These are phyloP conservation scores for Drepana falcataria DNA, from an alignment of 2,888 invertebrate species.

Conservation along the genomic window DNA sequence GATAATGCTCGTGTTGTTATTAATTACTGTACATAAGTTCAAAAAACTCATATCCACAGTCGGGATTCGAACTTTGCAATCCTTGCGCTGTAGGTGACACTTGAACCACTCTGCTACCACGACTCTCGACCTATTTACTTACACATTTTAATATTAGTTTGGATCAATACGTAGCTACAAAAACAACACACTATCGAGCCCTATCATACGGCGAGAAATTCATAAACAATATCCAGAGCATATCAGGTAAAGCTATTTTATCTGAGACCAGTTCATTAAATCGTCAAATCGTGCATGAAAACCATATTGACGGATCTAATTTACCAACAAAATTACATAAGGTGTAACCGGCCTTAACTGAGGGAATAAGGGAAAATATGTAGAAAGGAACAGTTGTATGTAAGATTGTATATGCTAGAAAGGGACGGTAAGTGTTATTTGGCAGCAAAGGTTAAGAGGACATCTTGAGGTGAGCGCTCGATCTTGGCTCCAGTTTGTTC, in stretches of 20 bases:
- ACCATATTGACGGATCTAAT: slow-evolving; percentile 24
- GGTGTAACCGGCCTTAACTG: slow-evolving; percentile 15
- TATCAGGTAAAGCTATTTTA: neutral
- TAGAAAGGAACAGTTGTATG: slow-evolving; percentile 16
- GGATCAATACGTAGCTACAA: no score
- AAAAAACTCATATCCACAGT: no score
- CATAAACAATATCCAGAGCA: no score
- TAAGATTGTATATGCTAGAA: slow-evolving; percentile 14
- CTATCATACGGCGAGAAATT: no score
- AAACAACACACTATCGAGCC: no score
- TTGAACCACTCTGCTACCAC: no score
- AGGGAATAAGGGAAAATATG: slow-evolving; percentile 29
- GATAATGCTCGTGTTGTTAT: no score
- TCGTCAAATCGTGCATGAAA: slow-evolving; percentile 28
- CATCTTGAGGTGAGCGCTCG: slow-evolving; percentile 36
- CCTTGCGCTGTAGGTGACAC: no score
- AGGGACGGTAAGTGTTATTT: slow-evolving; percentile 32
- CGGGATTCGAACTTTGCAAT: no score
- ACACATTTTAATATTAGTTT: no score
- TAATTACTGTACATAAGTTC: no score
- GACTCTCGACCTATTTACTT: no score
- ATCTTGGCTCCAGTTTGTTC: slow-evolving; percentile 15
- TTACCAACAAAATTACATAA: slow-evolving; percentile 35
- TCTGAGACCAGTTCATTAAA: slow-evolving; percentile 10
- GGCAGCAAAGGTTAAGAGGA: slow-evolving; percentile 28